Evolutionary conservation across 2,888 invertebrate genomes (phyloP).

Genomic region (Eristalis intricaria): DNA sequence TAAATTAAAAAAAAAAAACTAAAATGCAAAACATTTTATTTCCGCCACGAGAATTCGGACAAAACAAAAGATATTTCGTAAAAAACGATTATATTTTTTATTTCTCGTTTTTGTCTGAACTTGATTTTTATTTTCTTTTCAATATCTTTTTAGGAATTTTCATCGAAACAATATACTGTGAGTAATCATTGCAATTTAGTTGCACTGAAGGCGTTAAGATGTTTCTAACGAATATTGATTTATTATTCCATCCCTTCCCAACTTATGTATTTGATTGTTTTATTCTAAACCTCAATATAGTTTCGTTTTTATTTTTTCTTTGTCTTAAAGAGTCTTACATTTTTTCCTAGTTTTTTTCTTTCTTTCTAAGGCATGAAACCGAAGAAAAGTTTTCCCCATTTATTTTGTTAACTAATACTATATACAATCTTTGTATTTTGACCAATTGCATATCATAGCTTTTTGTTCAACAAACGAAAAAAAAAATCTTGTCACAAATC

Average conservation of each 20-base stretch:
- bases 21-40: conserved; percentile 50
- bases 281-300: conserved; percentile 39
- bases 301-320: conserved; percentile 36
- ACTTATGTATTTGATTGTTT: conserved; percentile 20
- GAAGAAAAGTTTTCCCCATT: conserved; percentile 61
- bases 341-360: conserved; percentile 46
- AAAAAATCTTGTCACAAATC: not conserved
- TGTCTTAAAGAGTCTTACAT: conserved; percentile 34
- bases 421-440: conserved; percentile 9
- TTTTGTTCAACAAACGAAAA: conserved; percentile 34
- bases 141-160: conserved; percentile 80
- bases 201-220: conserved; percentile 59
- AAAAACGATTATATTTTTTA: conserved; percentile 49
- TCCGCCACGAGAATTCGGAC: conserved; percentile 52
- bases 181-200: conserved; percentile 75
- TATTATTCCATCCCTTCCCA: conserved; percentile 50
- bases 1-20: conserved; percentile 67
- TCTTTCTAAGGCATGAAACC: conserved; percentile 53
- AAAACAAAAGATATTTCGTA: conserved; percentile 48
- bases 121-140: conserved; percentile 75
- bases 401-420: conserved; percentile 53
- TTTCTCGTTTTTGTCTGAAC: conserved; percentile 58
- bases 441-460: conserved; percentile 51
- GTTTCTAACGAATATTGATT: conserved; percentile 61
- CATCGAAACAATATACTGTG: conserved; percentile 81